A percentile compares a stretch with the other conserved stretches of the same genome.
Conservation (phyloP, 2,113 vertebrate species). For the Dicerorhinus sumatrensis region DNA sequence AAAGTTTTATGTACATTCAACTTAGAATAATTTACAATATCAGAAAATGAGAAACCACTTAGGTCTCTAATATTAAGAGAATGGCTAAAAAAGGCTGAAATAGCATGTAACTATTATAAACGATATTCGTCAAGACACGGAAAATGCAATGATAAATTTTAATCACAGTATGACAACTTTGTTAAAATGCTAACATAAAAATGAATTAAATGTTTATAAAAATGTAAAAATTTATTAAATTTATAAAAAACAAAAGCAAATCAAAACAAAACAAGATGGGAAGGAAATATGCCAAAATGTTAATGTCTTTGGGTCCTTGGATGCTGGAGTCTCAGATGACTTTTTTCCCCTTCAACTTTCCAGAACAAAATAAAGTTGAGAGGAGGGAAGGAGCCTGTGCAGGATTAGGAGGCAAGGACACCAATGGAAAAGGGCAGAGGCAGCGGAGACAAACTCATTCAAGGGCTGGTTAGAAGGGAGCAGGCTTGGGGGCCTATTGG, state of each 20-base stretch:
- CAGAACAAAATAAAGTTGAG: neutral
- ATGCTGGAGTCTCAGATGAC: neutral
- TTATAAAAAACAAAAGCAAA: neutral
- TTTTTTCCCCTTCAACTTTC: neutral
- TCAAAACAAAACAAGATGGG: neutral
- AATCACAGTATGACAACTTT: neutral
- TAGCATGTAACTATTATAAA: neutral
- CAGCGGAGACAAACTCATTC: neutral
- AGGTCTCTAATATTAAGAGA: conserved; percentile 16
- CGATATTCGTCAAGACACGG: neutral
- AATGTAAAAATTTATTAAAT: neutral
- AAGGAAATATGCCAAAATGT: neutral
- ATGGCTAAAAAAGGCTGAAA: neutral
- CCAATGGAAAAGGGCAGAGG: too few relatives aligned
- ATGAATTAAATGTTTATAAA: neutral
- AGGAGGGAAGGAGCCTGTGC: neutral
- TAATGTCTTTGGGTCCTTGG: neutral
- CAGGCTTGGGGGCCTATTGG: neutral
- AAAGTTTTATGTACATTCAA: neutral
- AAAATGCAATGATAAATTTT: neutral
- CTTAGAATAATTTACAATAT: neutral
- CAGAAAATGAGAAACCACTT: neutral
- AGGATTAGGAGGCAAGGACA: neutral
- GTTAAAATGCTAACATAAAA: neutral
- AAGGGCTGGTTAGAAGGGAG: neutral